These are phyloP conservation scores for Tridacna crocea DNA, from an alignment of 2,888 invertebrate genomes.

Conservation along the genomic window DNA sequence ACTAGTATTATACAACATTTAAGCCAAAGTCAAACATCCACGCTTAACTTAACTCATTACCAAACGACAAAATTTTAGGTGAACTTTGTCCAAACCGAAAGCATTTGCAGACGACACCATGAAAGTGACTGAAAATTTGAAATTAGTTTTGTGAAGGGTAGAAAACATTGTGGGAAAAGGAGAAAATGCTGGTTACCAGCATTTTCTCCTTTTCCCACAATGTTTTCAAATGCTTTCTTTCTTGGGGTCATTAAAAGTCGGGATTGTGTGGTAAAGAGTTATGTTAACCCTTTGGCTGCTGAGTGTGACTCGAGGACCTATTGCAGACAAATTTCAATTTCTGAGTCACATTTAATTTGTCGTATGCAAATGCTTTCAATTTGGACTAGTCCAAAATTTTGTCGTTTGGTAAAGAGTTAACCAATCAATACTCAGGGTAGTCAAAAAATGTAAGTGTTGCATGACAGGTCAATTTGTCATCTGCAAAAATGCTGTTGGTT, in stretches of 20 bases:
- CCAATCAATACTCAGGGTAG: no score
- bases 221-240: neutral
- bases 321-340: no score
- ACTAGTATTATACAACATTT: no score
- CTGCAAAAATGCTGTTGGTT: no score
- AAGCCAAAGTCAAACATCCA: neutral
- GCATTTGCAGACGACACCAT: neutral
- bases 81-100: neutral
- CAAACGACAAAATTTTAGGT: neutral
- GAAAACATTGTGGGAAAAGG: neutral
- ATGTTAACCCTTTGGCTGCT: no score
- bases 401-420: no score
- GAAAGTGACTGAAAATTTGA: neutral
- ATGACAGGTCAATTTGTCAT: no score
- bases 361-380: no score
- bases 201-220: conserved; percentile 6
- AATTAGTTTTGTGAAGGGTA: neutral
- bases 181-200: neutral
- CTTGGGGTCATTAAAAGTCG: neutral
- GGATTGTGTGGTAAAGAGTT: conserved; percentile 3
- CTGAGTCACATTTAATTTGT: no score
- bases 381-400: no score
- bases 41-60: neutral
- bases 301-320: no score
- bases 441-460: no score